Evolutionary conservation across 2,797 vertebrate species (phyloP).

Genomic region (Aldrovandia affinis): DNA sequence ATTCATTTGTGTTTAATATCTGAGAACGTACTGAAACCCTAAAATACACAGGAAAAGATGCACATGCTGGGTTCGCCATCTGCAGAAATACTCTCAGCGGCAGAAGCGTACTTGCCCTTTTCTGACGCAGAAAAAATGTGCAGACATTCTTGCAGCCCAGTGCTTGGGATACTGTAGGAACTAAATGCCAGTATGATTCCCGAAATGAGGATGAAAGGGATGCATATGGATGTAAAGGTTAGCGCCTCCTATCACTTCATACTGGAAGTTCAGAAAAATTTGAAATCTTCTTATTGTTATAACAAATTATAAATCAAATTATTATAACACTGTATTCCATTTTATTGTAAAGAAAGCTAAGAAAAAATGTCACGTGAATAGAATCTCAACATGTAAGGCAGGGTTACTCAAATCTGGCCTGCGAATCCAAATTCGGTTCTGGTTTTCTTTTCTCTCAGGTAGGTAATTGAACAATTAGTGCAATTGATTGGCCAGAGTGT

Average conservation of each 20-base stretch:
- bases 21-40: constrained; percentile 56
- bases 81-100: constrained; percentile 49
- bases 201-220: background rate
- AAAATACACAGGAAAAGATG: constrained; percentile 54
- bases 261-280: too few species aligned
- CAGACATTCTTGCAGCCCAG: constrained; percentile 4
- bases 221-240: background rate
- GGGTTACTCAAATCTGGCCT: too few species aligned
- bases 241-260: background rate
- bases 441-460: too few species aligned
- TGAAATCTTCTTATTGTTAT: too few species aligned
- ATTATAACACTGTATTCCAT: too few species aligned
- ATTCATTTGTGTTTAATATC: constrained; percentile 67
- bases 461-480: too few species aligned
- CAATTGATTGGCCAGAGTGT: too few species aligned
- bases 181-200: background rate
- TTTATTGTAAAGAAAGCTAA: too few species aligned
- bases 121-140: background rate
- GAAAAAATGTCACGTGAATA: too few species aligned
- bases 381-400: too few species aligned
- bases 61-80: constrained; percentile 49
- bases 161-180: background rate
- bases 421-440: too few species aligned
- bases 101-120: constrained; percentile 32
- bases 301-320: too few species aligned